A percentile compares a stretch with the other conserved stretches of the same genome.
These are phyloP conservation scores for Gasteruption jaculator DNA, from an alignment of 2,888 invertebrate genomes.

Conservation along the genomic window DNA sequence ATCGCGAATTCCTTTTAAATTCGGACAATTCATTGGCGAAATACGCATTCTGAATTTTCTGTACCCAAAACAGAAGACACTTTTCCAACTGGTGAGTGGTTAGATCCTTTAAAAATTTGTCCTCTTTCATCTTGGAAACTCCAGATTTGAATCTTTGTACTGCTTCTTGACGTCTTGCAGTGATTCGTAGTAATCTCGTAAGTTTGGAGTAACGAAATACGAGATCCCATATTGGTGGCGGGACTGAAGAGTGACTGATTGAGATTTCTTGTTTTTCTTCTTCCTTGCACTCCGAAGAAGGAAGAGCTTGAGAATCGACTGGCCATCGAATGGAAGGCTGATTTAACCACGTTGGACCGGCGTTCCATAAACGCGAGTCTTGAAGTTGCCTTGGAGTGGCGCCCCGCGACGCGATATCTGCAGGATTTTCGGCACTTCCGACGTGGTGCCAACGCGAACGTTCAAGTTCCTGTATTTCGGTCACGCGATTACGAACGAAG, in stretches of 20 bases:
- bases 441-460: conserved; percentile 30
- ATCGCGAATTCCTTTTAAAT: neutral
- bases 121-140: neutral
- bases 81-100: conserved; percentile 11
- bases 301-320: too few relatives aligned
- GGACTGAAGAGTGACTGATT: too few relatives aligned
- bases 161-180: too few relatives aligned
- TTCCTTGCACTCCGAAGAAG: too few relatives aligned
- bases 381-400: conserved; percentile 5
- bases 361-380: conserved; percentile 11
- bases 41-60: conserved; percentile 7
- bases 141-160: too few relatives aligned
- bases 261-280: too few relatives aligned
- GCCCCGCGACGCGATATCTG: conserved; percentile 32
- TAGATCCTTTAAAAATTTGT: neutral
- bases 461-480: conserved; percentile 25
- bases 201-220: too few relatives aligned
- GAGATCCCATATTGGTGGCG: too few relatives aligned
- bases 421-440: conserved; percentile 25
- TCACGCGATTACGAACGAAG: conserved; percentile 29
- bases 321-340: conserved; percentile 9
- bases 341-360: conserved; percentile 17
- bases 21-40: conserved; percentile 4
- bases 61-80: conserved; percentile 9
- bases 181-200: too few relatives aligned